Evolutionary conservation across 2,797 vertebrate genomes (phyloP), one percentile per base, ranked within the genome.

Genomic region (Thunnus albacares): DNA sequence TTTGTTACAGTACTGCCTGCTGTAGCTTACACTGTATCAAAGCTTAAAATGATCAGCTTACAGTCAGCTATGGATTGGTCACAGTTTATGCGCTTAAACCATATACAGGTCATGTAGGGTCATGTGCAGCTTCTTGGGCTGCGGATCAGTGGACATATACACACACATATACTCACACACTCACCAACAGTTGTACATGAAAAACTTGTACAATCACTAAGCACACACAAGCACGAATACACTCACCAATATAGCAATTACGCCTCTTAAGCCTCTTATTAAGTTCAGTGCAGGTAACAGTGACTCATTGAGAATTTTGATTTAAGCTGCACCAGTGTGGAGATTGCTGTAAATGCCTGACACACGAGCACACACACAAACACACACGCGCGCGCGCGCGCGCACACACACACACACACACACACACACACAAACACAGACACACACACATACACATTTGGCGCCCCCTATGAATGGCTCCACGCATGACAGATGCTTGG

Each of bases 391-490:
- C 61, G 30, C 72, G 55, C 38, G 20, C 43, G 51, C 26, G 41
- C 26, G 43, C 41, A 65, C 68, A 52, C 43, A 59, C 60, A 53
- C 41, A 20, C 56, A 26, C n/a, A 11, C 35, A 59, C 63, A 57
- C 41, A 63, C 56, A 60, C 53, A 60, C 68, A 56, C 53, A 68
- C 63, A 61, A 35, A 18, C 64, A 56, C 51, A 55, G 41, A 17
- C 43, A 45, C 45, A 47, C 45, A 52, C 49, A 22, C 10, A 10
- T 15, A 49, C 35, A 55, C 38, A 49, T 12, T 5, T 79, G 69
- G 85, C 86, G 82, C 87, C 91, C 82, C 77, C 91, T 88, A 14
- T 72, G 56, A 57, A 77, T 55, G 56, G 33, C 62, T 41, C 14
- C 33, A 15, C 6, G 12, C 24, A 77, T 56, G 18, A 22, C 75